A percentile compares a stretch with the other conserved stretches of the same genome.
Evolutionary conservation across 2,888 invertebrate species (phyloP).

Genomic region (Leucozona laternaria): DNA sequence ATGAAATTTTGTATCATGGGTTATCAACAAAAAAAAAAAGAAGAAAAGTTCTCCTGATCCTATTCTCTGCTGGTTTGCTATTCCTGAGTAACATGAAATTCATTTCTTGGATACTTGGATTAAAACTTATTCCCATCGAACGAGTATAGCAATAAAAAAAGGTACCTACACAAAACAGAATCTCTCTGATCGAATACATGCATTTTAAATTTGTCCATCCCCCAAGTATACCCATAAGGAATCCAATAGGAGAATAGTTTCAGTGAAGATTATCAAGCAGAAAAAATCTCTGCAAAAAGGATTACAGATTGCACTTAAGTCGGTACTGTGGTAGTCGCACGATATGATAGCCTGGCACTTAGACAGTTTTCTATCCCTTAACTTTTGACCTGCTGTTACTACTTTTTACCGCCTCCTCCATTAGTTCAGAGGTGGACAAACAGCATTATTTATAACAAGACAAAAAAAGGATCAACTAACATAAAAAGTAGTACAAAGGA

Average conservation of each 20-base stretch:
- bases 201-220: conserved; percentile 68
- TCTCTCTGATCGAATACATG: conserved; percentile 63
- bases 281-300: conserved; percentile 55
- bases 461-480: conserved; percentile 46
- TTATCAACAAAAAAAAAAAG: background rate
- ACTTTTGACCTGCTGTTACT: conserved; percentile 67
- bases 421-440: conserved; percentile 64
- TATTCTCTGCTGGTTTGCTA: conserved; percentile 43
- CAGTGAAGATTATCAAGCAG: conserved; percentile 27
- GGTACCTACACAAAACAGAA: conserved; percentile 14
- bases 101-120: conserved; percentile 71
- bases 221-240: background rate
- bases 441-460: conserved; percentile 57
- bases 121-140: conserved; percentile 65
- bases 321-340: conserved; percentile 35
- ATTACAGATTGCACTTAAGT: conserved; percentile 71
- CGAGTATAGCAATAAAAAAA: conserved; percentile 10
- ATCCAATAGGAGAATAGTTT: conserved; percentile 36
- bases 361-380: conserved; percentile 66
- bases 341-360: conserved; percentile 66
- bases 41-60: conserved; percentile 57
- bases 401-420: conserved; percentile 48
- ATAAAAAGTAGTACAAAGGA: conserved; percentile 59
- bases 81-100: conserved; percentile 57
- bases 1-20: background rate